These are phyloP conservation scores for Heterodera schachtii DNA, from an alignment of 1,140 invertebrate species.

Conservation along the genomic window DNA sequence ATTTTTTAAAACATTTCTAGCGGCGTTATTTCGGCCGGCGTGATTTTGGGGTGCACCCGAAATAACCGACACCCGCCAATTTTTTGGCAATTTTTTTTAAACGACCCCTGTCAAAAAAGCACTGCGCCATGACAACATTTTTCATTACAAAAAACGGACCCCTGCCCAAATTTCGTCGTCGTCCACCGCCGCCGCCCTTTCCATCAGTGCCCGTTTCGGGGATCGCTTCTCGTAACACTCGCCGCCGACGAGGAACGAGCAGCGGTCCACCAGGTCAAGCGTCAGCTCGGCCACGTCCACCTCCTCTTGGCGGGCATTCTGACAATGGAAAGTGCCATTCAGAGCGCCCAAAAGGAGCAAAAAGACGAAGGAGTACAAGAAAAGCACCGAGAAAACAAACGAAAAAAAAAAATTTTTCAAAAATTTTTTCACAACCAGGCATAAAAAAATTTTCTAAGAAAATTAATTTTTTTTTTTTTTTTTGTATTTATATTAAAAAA, in stretches of 20 bases:
- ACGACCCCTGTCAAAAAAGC: background rate
- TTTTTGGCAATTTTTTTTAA: background rate
- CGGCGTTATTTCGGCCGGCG: too few species aligned
- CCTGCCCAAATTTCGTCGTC: background rate
- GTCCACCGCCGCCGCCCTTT: background rate
- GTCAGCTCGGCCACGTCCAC: slow-evolving; percentile 6
- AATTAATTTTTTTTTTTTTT: too few species aligned
- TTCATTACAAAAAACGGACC: background rate
- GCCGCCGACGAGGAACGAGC: slow-evolving; percentile 18
- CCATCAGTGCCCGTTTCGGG: slow-evolving; percentile 4
- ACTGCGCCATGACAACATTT: too few species aligned
- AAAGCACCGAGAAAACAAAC: background rate
- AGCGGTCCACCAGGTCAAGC: slow-evolving; percentile 25
- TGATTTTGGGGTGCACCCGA: too few species aligned
- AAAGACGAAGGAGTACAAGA: too few species aligned
- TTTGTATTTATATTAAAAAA: too few species aligned
- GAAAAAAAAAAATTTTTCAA: background rate
- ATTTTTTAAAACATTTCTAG: too few species aligned
- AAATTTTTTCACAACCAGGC: too few species aligned
- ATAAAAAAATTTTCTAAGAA: too few species aligned
- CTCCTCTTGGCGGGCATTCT: slow-evolving; percentile 10
- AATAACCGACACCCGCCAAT: too few species aligned
- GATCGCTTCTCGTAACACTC: background rate
- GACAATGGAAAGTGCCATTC: background rate
- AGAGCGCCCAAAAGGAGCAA: too few species aligned